phyloP scores from a whole-genome alignment of 2,888 invertebrate species.

The Temnothorax unifasciatus region DNA sequence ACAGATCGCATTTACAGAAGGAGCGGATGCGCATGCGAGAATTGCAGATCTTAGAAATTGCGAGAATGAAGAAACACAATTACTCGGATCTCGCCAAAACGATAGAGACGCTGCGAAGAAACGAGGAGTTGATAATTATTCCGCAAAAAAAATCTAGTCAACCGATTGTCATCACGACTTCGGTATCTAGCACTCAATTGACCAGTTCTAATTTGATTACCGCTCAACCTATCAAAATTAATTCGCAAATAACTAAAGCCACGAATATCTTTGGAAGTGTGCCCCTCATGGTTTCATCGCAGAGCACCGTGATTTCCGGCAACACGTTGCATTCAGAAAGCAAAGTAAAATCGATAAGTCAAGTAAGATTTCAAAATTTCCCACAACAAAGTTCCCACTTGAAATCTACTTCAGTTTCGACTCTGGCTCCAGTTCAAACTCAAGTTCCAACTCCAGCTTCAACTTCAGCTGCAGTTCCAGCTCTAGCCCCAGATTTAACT shows the following conservation, averaged over 20 bases:
- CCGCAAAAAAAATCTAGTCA: constrained; percentile 74
- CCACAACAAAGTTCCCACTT: constrained; percentile 6
- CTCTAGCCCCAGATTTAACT: neutral
- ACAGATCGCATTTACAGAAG: constrained; percentile 77
- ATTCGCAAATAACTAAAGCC: constrained; percentile 56
- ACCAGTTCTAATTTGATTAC: neutral
- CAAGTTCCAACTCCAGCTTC: neutral
- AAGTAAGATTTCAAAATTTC: constrained; percentile 5
- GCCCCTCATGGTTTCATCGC: neutral
- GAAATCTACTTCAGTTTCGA: neutral
- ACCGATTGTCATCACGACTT: constrained; percentile 69
- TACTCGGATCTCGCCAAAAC: constrained; percentile 80
- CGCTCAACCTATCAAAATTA: constrained; percentile 6
- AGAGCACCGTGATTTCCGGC: constrained; percentile 9
- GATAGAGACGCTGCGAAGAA: constrained; percentile 80
- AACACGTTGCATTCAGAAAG: constrained; percentile 66
- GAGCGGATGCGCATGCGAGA: constrained; percentile 83
- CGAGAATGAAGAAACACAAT: constrained; percentile 77
- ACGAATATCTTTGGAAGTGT: constrained; percentile 63
- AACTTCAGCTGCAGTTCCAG: neutral
- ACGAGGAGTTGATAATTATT: constrained; percentile 83
- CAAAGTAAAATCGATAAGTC: neutral
- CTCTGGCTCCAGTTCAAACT: neutral
- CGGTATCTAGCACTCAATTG: constrained; percentile 57
- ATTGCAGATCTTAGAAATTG: constrained; percentile 79